Evolutionary conservation across 2,797 vertebrate genomes (phyloP), one percentile per base, ranked within the genome.

Genomic region (Pangasius krempfi): DNA sequence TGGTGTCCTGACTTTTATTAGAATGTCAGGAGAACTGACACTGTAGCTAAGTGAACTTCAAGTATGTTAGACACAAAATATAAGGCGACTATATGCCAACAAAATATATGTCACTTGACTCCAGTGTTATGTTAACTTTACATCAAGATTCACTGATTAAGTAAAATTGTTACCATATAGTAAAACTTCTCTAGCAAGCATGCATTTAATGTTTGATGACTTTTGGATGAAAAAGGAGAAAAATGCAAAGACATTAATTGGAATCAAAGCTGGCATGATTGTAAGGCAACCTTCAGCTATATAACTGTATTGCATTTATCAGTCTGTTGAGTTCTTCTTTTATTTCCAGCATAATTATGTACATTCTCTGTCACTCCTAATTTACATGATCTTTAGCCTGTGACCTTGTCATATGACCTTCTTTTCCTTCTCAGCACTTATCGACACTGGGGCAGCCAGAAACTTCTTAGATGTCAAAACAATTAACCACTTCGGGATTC

Each of bases 191-290:
- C 6, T 40, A 47, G 37, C 47, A 80, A 79, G 56, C 62, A 33
- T 22, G 84, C 9, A 85, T 86, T 88, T 85, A 60, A 88, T 68
- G 50, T 79, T 86, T n/a, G 40, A 81, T 86, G 37, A 81, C 37
- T 37, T 25, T 18, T 30, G 30, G 88, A 85, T 73, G 92, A 50
- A 76, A 86, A 92, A 89, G 4, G 5, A 91, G 87, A 92, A 88
- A 50, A 91, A 75, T 80, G 18, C 10, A 80, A 54, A 44, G 16
- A 37, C 16, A 40, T 86, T 78, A 76, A 60, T 60, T 50, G 52
- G n/a, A 86, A 82, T 80, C 54, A 86, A 68, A 84, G 13, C 16
- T 84, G 58, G 25, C 1, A 62, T n/a, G 79, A 68, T 50, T 83
- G 47, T 50, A 84, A 84, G n/a, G 44, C 56, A 44, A 25, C 30